Evolutionary conservation across 2,113 vertebrate species (phyloP), one percentile per base, ranked within the genome.

Genomic region (Peromyscus leucopus): DNA sequence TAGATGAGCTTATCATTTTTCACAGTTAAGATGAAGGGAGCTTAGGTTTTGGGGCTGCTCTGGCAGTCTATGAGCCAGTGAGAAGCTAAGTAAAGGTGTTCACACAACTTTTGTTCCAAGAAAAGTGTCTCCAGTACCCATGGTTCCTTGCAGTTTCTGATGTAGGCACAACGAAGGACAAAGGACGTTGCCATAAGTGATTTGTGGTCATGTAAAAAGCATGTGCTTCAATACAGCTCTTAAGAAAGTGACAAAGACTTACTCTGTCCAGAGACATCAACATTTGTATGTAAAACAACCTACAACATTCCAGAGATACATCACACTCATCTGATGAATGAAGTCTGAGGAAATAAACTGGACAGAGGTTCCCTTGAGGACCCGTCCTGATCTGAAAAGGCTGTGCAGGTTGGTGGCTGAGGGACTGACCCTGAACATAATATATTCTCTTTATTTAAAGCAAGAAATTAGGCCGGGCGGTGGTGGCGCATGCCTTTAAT

Each of bases 391-490:
- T 19, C 36, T 80, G 13, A 0, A 59, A 42, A 85, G 61, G 39
- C 57, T 13, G 0, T 4, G 6, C 22, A 74, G n/a, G 33, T 39
- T 33, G 16, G 59, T 74, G 33, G 48, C 65, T 4, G 36, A 67
- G 39, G 57, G 42, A 17, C 15, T 0, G 76, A 78, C 5, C 2
- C 75, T 89, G 67, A 57, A 90, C 75, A 80, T 0, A 0, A 63
- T 5, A 31, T 28, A 21, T 0, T 21, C 46, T 88, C 69, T 80
- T 55, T 61, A 89, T 61, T 93, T 92, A 76, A 90, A 79, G 74
- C 87, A 46, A 95, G 69, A 48, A 90, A 93, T 94, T 93, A 75
- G n/a, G n/a, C n/a, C n/a, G n/a, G n/a, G n/a, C n/a, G n/a, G n/a
- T n/a, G n/a, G n/a, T n/a, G n/a, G n/a, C n/a, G n/a, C n/a, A n/a